Conservation (phyloP, 2,888 invertebrate species). For the Mesodorylaimus sp. region DNA sequence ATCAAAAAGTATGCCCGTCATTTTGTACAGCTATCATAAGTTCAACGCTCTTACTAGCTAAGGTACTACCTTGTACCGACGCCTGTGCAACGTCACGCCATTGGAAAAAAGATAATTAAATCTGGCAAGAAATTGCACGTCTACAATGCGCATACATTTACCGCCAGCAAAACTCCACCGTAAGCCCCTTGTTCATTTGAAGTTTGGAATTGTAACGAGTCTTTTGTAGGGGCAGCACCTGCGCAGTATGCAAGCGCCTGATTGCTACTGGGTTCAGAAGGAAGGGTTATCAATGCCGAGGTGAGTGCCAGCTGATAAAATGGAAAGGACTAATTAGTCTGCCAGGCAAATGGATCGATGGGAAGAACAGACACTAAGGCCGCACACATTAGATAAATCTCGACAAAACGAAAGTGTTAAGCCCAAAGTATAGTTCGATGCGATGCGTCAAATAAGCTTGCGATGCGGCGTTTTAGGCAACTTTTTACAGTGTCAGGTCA, state of each 20-base stretch:
- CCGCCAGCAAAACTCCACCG: slow-evolving; percentile 27
- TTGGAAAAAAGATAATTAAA: slow-evolving; percentile 20
- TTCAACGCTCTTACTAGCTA: slow-evolving; percentile 1
- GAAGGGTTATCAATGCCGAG: slow-evolving; percentile 30
- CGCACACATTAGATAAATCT: too few species aligned
- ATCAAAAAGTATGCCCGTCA: slow-evolving; percentile 16
- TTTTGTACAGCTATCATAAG: neutral
- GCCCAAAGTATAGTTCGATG: too few species aligned
- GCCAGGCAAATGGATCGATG: neutral
- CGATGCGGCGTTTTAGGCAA: too few species aligned
- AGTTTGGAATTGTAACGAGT: slow-evolving; percentile 11
- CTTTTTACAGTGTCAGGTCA: too few species aligned
- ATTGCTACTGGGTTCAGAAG: slow-evolving; percentile 25
- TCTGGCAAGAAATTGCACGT: slow-evolving; percentile 28
- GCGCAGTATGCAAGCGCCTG: slow-evolving; percentile 23
- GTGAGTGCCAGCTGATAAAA: slow-evolving; percentile 13
- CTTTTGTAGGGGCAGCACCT: slow-evolving; percentile 20
- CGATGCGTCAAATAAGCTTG: too few species aligned
- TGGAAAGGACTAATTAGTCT: neutral
- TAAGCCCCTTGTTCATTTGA: slow-evolving; percentile 11
- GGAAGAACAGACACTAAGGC: too few species aligned
- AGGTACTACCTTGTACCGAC: slow-evolving; percentile 27
- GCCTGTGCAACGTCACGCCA: slow-evolving; percentile 19
- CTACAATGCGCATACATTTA: slow-evolving; percentile 29
- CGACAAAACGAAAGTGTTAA: too few species aligned